Percentiles rank a stretch among this genome's conserved stretches.
phyloP scores from a whole-genome alignment of 2,797 vertebrate genomes.

The Myotis pilosus region DNA sequence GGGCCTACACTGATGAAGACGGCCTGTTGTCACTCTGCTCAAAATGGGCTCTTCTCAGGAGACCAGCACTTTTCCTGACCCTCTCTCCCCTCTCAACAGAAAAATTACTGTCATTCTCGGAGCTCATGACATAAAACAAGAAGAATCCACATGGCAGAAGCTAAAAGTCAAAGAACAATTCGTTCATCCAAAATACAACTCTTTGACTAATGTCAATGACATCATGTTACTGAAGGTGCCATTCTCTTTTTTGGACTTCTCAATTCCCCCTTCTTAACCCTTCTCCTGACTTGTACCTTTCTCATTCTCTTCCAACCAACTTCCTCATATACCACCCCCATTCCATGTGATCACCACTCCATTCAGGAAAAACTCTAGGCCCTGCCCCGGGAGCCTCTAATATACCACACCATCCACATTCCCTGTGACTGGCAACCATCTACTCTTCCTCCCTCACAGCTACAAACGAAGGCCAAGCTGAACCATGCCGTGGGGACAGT shows the following conservation, averaged over 20 bases:
- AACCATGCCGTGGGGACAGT: background rate
- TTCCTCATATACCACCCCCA: background rate
- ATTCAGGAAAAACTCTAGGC: background rate
- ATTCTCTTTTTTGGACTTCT: background rate
- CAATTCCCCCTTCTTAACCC: background rate
- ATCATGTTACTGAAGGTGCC: constrained; percentile 55
- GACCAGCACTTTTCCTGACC: background rate
- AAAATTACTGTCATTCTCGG: constrained; percentile 45
- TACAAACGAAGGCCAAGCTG: background rate
- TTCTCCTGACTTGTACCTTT: background rate
- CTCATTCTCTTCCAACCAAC: background rate
- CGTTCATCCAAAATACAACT: background rate
- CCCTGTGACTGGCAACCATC: background rate
- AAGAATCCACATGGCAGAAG: constrained; percentile 30
- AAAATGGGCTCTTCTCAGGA: background rate
- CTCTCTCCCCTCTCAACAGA: background rate
- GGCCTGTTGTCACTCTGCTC: background rate
- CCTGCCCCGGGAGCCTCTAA: background rate
- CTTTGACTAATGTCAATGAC: background rate
- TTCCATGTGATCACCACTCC: background rate
- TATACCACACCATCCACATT: background rate
- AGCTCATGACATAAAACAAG: constrained; percentile 29
- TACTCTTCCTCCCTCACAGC: background rate
- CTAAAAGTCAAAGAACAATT: constrained; percentile 2
- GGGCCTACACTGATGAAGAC: background rate